Conservation (phyloP, 2,888 invertebrate species). For the Ditula angustiorana region DNA sequence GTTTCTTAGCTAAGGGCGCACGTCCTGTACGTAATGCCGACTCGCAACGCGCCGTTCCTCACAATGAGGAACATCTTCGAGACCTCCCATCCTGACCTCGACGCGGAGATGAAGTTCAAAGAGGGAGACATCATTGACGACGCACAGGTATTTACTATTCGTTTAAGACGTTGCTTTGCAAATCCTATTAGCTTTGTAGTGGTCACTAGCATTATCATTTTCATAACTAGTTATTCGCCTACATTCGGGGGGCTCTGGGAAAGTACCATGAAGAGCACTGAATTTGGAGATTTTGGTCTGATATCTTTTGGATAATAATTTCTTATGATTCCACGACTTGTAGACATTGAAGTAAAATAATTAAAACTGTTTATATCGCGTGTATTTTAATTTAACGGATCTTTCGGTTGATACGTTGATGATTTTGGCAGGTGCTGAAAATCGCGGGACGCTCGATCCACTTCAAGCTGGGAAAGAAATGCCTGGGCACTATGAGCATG, state of each 20-base stretch:
- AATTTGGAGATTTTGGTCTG: no score
- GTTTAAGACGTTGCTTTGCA: no score
- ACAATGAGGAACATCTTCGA: slow-evolving; percentile 79
- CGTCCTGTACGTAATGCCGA: slow-evolving; percentile 88
- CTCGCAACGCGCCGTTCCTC: slow-evolving; percentile 88
- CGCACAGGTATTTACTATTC: slow-evolving; percentile 74
- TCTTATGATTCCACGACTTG: no score
- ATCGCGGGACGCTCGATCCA: slow-evolving; percentile 70
- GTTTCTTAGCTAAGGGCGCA: slow-evolving; percentile 78
- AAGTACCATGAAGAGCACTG: no score
- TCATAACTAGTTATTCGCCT: background rate
- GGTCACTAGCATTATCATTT: no score
- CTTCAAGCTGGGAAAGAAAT: slow-evolving; percentile 61
- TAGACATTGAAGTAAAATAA: no score
- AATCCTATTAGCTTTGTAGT: no score
- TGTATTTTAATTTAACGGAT: no score
- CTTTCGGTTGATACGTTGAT: background rate
- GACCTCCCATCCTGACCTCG: slow-evolving; percentile 60
- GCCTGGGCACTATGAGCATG: slow-evolving; percentile 65
- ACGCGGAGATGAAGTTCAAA: slow-evolving; percentile 65
- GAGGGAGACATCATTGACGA: slow-evolving; percentile 86
- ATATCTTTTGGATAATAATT: no score
- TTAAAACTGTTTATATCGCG: no score
- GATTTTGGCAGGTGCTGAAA: slow-evolving; percentile 66
- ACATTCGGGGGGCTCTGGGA: background rate